A percentile compares a stretch with the other conserved stretches of the same genome.
These are phyloP conservation scores for Drosophila nannoptera DNA, from an alignment of 1,140 invertebrate genomes.

Conservation along the genomic window DNA sequence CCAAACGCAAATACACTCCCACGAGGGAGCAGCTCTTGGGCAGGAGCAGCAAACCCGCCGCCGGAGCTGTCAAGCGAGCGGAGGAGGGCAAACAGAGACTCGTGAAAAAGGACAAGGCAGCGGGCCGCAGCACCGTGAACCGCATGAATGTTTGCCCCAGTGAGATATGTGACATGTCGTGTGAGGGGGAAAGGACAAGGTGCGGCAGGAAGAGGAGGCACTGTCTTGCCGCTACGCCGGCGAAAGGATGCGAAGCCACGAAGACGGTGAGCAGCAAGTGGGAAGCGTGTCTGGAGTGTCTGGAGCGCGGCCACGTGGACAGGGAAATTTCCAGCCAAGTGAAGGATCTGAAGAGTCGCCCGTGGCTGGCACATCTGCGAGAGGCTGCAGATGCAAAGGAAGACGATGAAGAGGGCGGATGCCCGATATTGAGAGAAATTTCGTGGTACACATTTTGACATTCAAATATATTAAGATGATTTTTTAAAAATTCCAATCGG, in stretches of 20 bases:
- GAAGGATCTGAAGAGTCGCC: slow-evolving; percentile 17
- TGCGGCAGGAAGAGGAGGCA: neutral
- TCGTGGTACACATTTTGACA: neutral
- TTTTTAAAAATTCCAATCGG: neutral
- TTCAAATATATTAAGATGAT: neutral
- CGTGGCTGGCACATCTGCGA: slow-evolving; percentile 32
- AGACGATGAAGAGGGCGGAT: too few species aligned
- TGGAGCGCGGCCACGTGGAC: slow-evolving; percentile 2
- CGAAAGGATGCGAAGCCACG: slow-evolving; percentile 22
- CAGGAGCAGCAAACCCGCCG: too few species aligned
- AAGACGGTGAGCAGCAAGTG: slow-evolving; percentile 17
- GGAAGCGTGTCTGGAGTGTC: slow-evolving; percentile 26
- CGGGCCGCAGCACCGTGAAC: too few species aligned
- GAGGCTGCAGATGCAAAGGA: neutral
- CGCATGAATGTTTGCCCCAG: too few species aligned
- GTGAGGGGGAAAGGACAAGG: slow-evolving; percentile 21
- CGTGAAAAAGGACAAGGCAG: too few species aligned
- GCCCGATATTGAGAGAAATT: neutral
- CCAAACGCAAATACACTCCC: too few species aligned
- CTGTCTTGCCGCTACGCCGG: neutral
- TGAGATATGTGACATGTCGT: too few species aligned
- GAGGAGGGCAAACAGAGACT: too few species aligned
- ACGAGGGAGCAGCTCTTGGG: too few species aligned
- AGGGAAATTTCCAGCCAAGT: slow-evolving; percentile 22
- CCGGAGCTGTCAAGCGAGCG: too few species aligned